Percentiles rank a stretch among this genome's conserved stretches.
Evolutionary conservation across 2,113 vertebrate genomes (phyloP).

Genomic region (Neomonachus schauinslandi): DNA sequence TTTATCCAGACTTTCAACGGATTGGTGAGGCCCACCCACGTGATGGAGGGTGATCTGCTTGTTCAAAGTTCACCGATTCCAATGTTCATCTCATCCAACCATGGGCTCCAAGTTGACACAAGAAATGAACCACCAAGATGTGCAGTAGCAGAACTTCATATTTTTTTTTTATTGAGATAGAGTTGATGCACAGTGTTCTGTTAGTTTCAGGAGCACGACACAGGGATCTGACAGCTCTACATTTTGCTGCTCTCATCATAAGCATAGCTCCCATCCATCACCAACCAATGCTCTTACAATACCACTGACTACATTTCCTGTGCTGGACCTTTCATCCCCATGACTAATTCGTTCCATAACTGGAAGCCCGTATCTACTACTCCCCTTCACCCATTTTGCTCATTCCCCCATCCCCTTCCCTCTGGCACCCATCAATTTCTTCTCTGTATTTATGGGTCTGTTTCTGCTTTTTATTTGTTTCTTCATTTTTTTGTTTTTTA

Average conservation of each 20-base stretch:
- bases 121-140: background rate
- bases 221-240: background rate
- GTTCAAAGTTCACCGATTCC: background rate
- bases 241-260: background rate
- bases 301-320: background rate
- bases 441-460: background rate
- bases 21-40: background rate
- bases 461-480: background rate
- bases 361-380: background rate
- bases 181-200: background rate
- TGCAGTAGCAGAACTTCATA: background rate
- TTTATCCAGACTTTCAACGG: background rate
- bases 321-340: background rate
- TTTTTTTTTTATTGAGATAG: background rate
- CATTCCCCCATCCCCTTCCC: background rate
- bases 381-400: background rate
- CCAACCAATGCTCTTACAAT: background rate
- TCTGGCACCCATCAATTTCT: background rate
- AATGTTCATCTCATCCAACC: background rate
- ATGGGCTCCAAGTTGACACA: background rate
- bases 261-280: background rate
- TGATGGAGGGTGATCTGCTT: too few species aligned
- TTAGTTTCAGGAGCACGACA: background rate
- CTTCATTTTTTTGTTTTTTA: background rate
- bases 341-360: background rate